Conservation (phyloP, 2,888 invertebrate species). For the Ornithoptera priamus region DNA sequence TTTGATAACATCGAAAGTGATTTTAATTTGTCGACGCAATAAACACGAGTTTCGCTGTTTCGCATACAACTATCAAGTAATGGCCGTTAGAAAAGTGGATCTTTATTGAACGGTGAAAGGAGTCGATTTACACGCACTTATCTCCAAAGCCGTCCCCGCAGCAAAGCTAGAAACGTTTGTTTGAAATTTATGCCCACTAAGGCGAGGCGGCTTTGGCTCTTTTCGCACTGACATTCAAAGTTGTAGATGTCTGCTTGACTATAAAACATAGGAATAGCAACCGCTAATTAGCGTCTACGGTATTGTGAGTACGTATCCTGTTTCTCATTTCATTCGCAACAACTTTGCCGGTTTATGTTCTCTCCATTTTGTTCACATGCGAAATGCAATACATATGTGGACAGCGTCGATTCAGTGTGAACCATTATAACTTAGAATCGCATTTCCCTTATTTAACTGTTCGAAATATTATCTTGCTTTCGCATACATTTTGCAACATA, state of each 20-base stretch:
- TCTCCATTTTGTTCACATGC: constrained; percentile 18
- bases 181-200: constrained; percentile 51
- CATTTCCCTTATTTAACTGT: neutral
- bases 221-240: constrained; percentile 23
- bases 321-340: constrained; percentile 19
- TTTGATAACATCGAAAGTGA: constrained; percentile 31
- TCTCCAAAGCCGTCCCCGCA: constrained; percentile 45
- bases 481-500: neutral
- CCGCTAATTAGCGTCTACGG: constrained; percentile 30
- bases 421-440: neutral
- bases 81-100: constrained; percentile 67
- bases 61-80: constrained; percentile 48
- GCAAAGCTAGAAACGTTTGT: constrained; percentile 47
- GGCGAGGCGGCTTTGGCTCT: constrained; percentile 46
- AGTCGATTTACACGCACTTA: constrained; percentile 41
- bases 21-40: constrained; percentile 47
- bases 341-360: constrained; percentile 20
- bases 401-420: neutral
- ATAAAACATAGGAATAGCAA: constrained; percentile 26
- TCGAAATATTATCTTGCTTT: neutral
- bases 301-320: constrained; percentile 26
- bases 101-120: constrained; percentile 69
- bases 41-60: constrained; percentile 44
- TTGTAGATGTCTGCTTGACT: constrained; percentile 23
- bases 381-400: neutral